Evolutionary conservation across 2,113 vertebrate genomes (phyloP), one percentile per base, ranked within the genome.

Genomic region (Pomatorhinus ruficollis): DNA sequence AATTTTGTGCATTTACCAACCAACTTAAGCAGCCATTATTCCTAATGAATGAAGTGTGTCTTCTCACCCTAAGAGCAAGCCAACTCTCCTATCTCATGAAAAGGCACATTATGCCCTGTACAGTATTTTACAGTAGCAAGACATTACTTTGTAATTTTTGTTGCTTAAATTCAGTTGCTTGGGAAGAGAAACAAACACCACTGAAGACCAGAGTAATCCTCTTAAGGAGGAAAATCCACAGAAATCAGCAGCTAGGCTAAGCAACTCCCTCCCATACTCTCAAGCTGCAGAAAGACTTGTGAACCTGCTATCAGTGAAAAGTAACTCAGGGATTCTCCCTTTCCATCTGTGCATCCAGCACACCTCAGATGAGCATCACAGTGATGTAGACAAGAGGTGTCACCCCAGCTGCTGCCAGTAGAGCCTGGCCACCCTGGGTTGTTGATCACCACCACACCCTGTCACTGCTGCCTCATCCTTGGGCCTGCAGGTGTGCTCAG

Each of bases 371-470:
- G 10, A 57, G 12, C 30, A 12, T 4, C 30, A 4, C 21, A 64
- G 25, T 1, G 28, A 33, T 19, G 9, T 1, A 42, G 31, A 33
- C 21, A 7, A 59, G 9, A 77, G 19, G 5, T 11, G 5, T 23
- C 37, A 15, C 15, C 39, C 64, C 21, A 15, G 6, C 2, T 6
- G 12, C 8, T 30, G 30, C 63, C 49, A 47, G 35, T 0, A 64
- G 39, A 89, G 19, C 39, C 63, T 39, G 53, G 7, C 8, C 25
- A 37, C 8, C 5, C 31, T 14, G 28, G 2, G 0, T 0, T n/a
- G 6, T 4, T 53, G 2, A 6, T n/a, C 39, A 37, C 13, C n/a
- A 31, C 9, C 15, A 4, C 5, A n/a, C 1, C 2, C 20, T 21
- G 10, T 3, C 24, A 2, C 40, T 69, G 16, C 53, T 63, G 11